Base-by-base conservation (phyloP, 2,888 invertebrate genomes). In the Piscicola geometra region DNA sequence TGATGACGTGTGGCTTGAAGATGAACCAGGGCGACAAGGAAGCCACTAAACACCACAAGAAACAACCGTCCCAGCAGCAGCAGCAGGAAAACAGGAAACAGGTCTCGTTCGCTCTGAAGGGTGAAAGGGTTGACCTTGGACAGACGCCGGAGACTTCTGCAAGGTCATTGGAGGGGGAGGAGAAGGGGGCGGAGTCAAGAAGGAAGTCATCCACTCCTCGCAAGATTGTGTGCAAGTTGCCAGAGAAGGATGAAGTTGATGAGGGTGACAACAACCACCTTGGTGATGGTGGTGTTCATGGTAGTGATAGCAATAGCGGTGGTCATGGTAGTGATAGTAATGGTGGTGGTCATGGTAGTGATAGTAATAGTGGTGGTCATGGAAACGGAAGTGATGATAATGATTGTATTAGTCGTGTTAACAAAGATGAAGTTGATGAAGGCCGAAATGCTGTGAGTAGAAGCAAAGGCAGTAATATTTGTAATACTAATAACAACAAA, bases 191-290 rank as follows among this genome's bases (percentile, higher is more conserved):
- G 15, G 78, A 78, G 68, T 78, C 78, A 3, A 52, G 78, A 30
- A 76, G 78, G 28, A 78, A 78, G 41, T 56, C 70, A n/a, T 75
- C 78, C 33, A 71, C 36, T 3, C 78, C 78, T 15, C 60, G 78
- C 28, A 77, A 73, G 30, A 32, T 72, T 35, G 68, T 77, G 9
- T 21, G 28, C 21, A 25, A 50, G 0, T 50, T 28, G 28, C 52
- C 71, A 12, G 28, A 41, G 3, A 33, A 73, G 12, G 60, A 47
- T 56, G 52, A 73, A 47, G 35, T 18, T 56, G 35, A 73, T 18
- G 52, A 64, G n/a, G 25, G 30, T 18, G 36, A 64, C n/a, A 56
- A 50, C n/a, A 32, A 72, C 35, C 28, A n/a, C 25, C n/a, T 32
- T 56, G 41, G 3, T 72, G 73, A 25, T 30, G 35, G 18, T 3